These are phyloP conservation scores for Pterocles gutturalis DNA, from an alignment of 2,113 vertebrate genomes.

Conservation along the genomic window DNA sequence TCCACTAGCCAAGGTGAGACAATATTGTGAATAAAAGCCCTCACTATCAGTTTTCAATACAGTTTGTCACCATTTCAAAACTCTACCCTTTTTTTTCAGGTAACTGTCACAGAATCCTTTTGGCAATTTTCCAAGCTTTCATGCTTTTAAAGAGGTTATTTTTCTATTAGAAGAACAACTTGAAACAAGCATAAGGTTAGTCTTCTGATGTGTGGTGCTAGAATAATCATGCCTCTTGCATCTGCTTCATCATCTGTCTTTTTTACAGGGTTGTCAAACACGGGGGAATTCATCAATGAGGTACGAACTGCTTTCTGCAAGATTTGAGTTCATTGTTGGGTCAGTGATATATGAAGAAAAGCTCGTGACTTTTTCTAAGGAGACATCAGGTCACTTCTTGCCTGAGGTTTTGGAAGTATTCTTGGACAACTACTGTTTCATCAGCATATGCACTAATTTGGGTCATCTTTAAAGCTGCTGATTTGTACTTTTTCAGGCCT, in stretches of 20 bases:
- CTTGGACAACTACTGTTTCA: neutral
- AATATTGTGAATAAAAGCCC: neutral
- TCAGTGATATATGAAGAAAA: conserved; percentile 33
- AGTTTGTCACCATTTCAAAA: neutral
- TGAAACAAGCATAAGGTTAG: neutral
- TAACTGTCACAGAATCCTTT: neutral
- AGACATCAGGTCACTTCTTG: neutral
- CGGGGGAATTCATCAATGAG: neutral
- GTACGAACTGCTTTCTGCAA: conserved; percentile 2
- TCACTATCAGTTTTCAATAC: neutral
- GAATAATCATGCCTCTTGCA: neutral
- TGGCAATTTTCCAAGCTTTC: neutral
- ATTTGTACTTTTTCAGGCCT: neutral
- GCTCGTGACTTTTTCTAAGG: conserved; percentile 8
- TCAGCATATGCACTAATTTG: neutral
- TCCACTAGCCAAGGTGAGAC: neutral
- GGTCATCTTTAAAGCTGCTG: neutral
- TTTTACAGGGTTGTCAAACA: neutral
- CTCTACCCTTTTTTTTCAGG: no score
- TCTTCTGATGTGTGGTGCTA: neutral
- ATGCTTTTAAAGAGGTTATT: neutral
- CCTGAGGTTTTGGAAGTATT: neutral
- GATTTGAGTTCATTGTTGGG: conserved; percentile 38
- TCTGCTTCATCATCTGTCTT: conserved; percentile 47
- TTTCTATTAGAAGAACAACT: neutral